Percentiles rank a stretch among this genome's conserved stretches.
Conservation (phyloP, 2,113 vertebrate species). For the Empidonax traillii region DNA sequence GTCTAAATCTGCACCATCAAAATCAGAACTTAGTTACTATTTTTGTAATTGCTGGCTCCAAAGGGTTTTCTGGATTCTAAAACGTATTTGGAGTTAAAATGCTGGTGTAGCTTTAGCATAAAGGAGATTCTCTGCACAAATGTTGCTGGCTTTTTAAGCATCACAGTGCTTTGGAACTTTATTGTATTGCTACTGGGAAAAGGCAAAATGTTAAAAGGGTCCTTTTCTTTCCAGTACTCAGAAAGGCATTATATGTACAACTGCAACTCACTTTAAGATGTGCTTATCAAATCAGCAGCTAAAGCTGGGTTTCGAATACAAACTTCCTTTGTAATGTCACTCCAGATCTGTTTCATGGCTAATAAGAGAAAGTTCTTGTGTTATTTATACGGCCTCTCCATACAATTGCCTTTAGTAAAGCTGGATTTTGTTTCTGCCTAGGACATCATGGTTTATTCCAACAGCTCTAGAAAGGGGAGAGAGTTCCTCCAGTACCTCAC, state of each 20-base stretch:
- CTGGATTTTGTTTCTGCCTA: conserved; percentile 57
- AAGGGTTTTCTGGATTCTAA: not conserved
- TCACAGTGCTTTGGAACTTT: fast-evolving
- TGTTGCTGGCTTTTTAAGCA: not conserved
- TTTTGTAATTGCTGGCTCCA: not conserved
- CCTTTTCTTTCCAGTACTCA: not conserved
- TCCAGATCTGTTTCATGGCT: not conserved
- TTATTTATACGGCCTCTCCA: fast-evolving
- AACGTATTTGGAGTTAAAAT: not conserved
- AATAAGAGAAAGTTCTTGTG: not conserved
- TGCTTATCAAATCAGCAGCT: not conserved
- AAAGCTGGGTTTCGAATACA: not conserved
- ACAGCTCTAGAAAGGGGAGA: conserved; percentile 74
- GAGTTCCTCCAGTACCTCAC: conserved; percentile 79
- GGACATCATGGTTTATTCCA: conserved; percentile 86
- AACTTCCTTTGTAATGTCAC: not conserved
- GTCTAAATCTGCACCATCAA: not conserved
- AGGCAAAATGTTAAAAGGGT: not conserved
- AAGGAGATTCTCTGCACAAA: not conserved
- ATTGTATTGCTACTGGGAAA: not conserved
- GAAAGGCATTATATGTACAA: not conserved
- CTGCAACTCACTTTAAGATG: not conserved
- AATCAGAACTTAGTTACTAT: not conserved
- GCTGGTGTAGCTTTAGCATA: not conserved
- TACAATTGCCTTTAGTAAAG: not conserved